phyloP scores from a whole-genome alignment of 2,113 vertebrate species.

The Petroica traversi region DNA sequence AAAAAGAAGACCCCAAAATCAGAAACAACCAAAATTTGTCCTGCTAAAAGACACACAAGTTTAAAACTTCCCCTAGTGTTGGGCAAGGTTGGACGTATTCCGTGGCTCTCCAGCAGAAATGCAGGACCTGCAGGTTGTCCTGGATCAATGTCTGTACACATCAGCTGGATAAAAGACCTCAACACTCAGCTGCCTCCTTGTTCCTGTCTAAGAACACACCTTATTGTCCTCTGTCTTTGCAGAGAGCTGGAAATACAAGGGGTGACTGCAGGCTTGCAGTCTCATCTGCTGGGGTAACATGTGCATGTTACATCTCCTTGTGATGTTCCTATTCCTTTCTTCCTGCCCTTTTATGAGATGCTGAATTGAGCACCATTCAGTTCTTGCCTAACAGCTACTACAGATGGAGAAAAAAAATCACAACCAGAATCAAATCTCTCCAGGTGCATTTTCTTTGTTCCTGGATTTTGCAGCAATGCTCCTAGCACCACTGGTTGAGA shows the following conservation, averaged over 20 bases:
- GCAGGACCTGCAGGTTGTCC: not conserved
- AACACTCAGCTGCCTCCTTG: not conserved
- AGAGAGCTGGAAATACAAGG: not conserved
- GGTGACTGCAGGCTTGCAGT: not conserved
- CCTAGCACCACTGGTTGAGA: not conserved
- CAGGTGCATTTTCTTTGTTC: not conserved
- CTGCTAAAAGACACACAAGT: not conserved
- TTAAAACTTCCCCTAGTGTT: not conserved
- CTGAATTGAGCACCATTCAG: not conserved
- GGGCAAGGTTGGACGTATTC: not conserved
- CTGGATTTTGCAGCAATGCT: not conserved
- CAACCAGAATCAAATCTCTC: not conserved
- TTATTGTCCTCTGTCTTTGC: not conserved
- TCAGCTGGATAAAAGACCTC: not conserved
- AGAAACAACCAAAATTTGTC: not conserved
- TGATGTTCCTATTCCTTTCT: not conserved
- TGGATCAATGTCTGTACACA: rapidly evolving
- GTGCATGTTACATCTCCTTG: not conserved
- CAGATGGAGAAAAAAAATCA: not conserved
- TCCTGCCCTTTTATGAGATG: not conserved
- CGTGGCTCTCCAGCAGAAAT: not conserved
- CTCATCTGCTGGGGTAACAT: not conserved
- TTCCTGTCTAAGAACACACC: not conserved
- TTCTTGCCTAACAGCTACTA: not conserved
- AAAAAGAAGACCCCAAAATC: too few species aligned